phyloP scores from a whole-genome alignment of 2,888 invertebrate species.

The Cheilosia grossa region DNA sequence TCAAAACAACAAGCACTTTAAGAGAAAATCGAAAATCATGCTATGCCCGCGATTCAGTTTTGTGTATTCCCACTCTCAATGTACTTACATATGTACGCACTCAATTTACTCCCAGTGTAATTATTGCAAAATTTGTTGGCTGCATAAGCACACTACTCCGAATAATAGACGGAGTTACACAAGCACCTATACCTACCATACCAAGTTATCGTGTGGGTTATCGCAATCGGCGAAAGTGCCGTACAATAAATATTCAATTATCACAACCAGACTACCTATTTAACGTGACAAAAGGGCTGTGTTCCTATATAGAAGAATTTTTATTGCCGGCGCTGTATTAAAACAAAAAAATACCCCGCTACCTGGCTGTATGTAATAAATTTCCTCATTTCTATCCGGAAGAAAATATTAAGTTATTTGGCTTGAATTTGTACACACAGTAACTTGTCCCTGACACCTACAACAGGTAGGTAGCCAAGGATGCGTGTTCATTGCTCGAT shows the following conservation, averaged over 20 bases:
- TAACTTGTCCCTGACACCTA: constrained; percentile 38
- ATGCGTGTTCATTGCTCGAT: constrained; percentile 19
- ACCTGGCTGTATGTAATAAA: constrained; percentile 9
- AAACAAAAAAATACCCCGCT: not conserved
- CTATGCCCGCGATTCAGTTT: too few species aligned
- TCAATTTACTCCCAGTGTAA: too few species aligned
- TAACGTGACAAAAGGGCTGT: constrained; percentile 57
- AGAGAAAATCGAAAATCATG: too few species aligned
- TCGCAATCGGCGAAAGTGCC: not conserved
- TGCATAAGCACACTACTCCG: too few species aligned
- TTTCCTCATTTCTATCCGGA: constrained; percentile 40
- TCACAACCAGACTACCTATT: constrained; percentile 21
- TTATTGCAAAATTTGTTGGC: too few species aligned
- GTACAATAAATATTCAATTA: constrained; percentile 4
- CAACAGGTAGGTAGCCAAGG: constrained; percentile 39
- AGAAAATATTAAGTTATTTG: constrained; percentile 27
- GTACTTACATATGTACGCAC: too few species aligned
- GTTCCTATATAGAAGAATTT: constrained; percentile 28
- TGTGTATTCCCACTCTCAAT: too few species aligned
- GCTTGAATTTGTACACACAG: constrained; percentile 23
- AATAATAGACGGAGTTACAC: not conserved
- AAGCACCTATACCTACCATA: not conserved
- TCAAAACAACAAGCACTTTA: too few species aligned
- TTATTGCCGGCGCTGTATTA: constrained; percentile 36
- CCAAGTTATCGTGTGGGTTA: not conserved